Base-by-base conservation (phyloP, 2,797 vertebrate species). In the Centroberyx gerrardi region DNA sequence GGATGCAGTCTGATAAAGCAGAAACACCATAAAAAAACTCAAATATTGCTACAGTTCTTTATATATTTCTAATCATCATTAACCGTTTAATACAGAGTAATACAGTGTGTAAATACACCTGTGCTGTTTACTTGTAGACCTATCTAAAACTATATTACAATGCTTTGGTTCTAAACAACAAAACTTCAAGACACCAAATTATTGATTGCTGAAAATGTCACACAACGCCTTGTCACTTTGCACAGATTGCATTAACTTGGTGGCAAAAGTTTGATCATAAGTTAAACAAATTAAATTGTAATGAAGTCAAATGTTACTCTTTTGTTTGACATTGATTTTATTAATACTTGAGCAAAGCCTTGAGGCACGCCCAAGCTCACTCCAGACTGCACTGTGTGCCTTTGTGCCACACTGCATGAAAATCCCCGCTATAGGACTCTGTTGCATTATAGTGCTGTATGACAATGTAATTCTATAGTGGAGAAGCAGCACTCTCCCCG, bases 381-480 rank as follows among this genome's bases (percentile, higher is more conserved):
- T 31, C 61, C 29, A 14, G 15, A 33, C 18, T 18, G 48, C 48
- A 51, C 15, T 51, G 48, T 2, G 46, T 54, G 46, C 40, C 17
- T 68, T 42, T 49, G 53, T 60, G 60, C 49, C 75, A 72, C 75
- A 52, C 15, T 55, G 22, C 44, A 73, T 10, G 14, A 68, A 60
- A 46, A 59, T 36, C 54, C 18, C 31, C 17, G 62, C 60, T 80
- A 75, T 66, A 67, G 60, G 74, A 55, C 70, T 77, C 72, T 87
- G 68, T 75, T 88, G 78, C 80, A 84, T 83, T 77, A 85, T 49
- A 77, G 83, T 78, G 78, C 88, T 87, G 85, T 83, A 88, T 87
- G 90, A 88, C 91, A 89, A 75, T 90, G 92, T 92, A 93, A 93
- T 84, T 75, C 88, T 93, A 93, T 92, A 88, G 86, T 73, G 62